phyloP scores from a whole-genome alignment of 2,888 invertebrate species.

The Phengaris alcon region DNA sequence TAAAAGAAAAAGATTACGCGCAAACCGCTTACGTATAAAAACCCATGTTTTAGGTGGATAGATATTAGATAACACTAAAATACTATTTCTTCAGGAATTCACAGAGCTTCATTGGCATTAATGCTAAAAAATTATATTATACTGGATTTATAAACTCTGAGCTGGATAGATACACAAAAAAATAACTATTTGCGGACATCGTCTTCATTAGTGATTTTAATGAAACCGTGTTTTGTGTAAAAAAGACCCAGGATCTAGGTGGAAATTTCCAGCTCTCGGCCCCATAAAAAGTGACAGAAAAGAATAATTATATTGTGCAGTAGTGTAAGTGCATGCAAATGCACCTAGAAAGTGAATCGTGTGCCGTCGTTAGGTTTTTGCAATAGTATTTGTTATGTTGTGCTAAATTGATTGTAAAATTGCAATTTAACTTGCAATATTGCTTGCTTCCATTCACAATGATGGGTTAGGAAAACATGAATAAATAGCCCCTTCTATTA shows the following conservation, averaged over 20 bases:
- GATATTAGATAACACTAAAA: too few relatives aligned
- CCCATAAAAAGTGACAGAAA: conserved; percentile 14
- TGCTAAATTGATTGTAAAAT: conserved; percentile 14
- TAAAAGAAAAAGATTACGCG: too few relatives aligned
- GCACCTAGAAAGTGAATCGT: conserved; percentile 21
- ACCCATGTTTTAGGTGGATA: too few relatives aligned
- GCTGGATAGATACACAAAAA: too few relatives aligned
- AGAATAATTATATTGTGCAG: neutral
- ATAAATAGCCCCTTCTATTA: too few relatives aligned
- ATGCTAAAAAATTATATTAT: too few relatives aligned
- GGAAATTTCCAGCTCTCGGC: conserved; percentile 3
- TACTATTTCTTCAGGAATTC: too few relatives aligned
- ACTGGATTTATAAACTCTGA: neutral
- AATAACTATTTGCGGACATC: neutral
- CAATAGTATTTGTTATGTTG: neutral
- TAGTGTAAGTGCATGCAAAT: conserved; percentile 19
- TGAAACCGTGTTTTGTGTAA: neutral
- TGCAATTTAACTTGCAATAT: neutral
- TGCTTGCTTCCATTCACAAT: neutral
- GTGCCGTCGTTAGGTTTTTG: conserved; percentile 9
- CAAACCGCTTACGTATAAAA: too few relatives aligned
- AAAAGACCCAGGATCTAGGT: neutral
- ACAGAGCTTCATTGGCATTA: too few relatives aligned
- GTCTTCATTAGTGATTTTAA: neutral
- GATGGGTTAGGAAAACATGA: too few relatives aligned